Evolutionary conservation across 2,888 invertebrate genomes (phyloP).

Genomic region (Hirtodrosophila alboralis): DNA sequence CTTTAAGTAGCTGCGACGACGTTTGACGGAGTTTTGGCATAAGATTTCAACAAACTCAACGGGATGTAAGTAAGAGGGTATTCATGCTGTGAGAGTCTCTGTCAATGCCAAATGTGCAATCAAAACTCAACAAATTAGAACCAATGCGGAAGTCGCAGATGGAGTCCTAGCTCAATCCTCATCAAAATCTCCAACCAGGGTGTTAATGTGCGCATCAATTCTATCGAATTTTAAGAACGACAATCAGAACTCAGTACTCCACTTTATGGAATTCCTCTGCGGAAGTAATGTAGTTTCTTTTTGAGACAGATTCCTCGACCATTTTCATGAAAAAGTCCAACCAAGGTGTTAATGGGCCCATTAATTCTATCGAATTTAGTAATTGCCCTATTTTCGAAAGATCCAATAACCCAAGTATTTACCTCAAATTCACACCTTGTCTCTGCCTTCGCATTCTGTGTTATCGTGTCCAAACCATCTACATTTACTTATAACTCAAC

Average conservation of each 20-base stretch:
- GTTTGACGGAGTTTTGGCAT: slow-evolving; percentile 34
- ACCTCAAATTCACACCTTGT: slow-evolving; percentile 74
- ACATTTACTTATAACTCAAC: too few relatives aligned
- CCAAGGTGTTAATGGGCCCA: slow-evolving; percentile 75
- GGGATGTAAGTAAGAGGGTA: slow-evolving; percentile 47
- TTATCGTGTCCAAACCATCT: slow-evolving; percentile 8
- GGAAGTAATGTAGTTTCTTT: slow-evolving; percentile 9
- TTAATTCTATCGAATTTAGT: slow-evolving; percentile 60
- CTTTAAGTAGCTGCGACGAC: slow-evolving; percentile 78
- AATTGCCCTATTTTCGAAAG: slow-evolving; percentile 57
- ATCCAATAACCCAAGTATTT: slow-evolving; percentile 29
- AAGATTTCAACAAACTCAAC: slow-evolving; percentile 77
- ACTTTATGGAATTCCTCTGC: slow-evolving; percentile 11
- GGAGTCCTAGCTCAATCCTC: too few relatives aligned
- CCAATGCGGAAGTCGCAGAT: too few relatives aligned
- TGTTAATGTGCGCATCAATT: too few relatives aligned
- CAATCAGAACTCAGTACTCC: too few relatives aligned
- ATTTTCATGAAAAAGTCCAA: slow-evolving; percentile 49
- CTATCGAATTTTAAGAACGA: too few relatives aligned
- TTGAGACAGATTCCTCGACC: not conserved
- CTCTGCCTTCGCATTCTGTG: not conserved
- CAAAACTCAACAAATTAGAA: slow-evolving; percentile 17
- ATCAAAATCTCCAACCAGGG: too few relatives aligned
- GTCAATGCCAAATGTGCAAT: slow-evolving; percentile 37
- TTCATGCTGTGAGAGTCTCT: slow-evolving; percentile 36